Percentiles rank a stretch among this genome's conserved stretches.
These are phyloP conservation scores for Decapterus maruadsi DNA, from an alignment of 2,797 vertebrate species.

Conservation along the genomic window DNA sequence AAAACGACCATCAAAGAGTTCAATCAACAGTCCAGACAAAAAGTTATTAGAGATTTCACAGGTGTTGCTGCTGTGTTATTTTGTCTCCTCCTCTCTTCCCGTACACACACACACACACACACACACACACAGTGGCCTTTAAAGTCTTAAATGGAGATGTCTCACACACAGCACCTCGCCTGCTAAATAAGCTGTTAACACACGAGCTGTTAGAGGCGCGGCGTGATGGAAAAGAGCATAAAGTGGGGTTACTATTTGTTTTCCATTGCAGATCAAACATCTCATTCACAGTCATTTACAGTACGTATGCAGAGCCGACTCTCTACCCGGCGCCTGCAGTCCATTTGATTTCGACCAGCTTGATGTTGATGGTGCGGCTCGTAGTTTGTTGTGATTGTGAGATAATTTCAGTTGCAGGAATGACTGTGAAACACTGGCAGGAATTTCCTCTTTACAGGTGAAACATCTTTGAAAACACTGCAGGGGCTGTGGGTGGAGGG, in stretches of 20 bases:
- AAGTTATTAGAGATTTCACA: conserved; percentile 13
- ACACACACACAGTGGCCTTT: too few relatives aligned
- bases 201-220: neutral
- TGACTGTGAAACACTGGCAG: conserved; percentile 50
- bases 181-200: conserved; percentile 8
- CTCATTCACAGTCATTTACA: conserved; percentile 36
- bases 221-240: neutral
- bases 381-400: conserved; percentile 78
- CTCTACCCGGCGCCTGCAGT: neutral
- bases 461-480: conserved; percentile 67
- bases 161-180: neutral
- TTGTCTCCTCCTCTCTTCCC: neutral
- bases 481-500: neutral
- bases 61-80: conserved; percentile 32
- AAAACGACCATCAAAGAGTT: conserved; percentile 4
- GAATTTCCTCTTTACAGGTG: conserved; percentile 73
- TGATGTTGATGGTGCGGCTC: conserved; percentile 61
- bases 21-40: neutral
- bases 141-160: neutral
- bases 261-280: conserved; percentile 27
- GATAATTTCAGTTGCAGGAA: conserved; percentile 62
- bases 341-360: conserved; percentile 25
- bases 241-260: conserved; percentile 24
- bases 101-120: neutral
- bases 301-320: conserved; percentile 22